These are phyloP conservation scores for Lepus timidus DNA, from an alignment of 2,113 vertebrate genomes.

Conservation along the genomic window DNA sequence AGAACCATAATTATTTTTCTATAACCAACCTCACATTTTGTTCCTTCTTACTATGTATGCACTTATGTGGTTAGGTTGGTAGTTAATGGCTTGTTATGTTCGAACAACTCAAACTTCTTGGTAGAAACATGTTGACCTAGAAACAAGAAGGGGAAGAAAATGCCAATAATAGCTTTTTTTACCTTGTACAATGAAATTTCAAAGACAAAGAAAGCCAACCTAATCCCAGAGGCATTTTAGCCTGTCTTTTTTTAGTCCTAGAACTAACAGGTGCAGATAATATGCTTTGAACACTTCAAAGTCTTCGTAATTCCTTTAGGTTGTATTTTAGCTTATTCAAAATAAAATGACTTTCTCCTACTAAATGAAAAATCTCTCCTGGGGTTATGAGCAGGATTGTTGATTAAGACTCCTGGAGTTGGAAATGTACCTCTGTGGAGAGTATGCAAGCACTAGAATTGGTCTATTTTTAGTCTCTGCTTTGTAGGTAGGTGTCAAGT, in stretches of 20 bases:
- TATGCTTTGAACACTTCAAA: conserved; percentile 56
- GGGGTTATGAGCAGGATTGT: not conserved
- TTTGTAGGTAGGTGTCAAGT: conserved; percentile 53
- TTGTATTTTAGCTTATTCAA: conserved; percentile 25
- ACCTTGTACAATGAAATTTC: not conserved
- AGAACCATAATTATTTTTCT: not conserved
- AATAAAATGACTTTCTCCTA: not conserved
- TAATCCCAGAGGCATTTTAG: conserved; percentile 9
- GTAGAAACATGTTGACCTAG: conserved; percentile 23
- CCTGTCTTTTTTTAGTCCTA: conserved; percentile 53
- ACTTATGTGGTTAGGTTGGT: not conserved
- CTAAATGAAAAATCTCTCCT: conserved; percentile 27
- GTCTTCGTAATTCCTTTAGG: conserved; percentile 14
- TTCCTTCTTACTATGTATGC: not conserved
- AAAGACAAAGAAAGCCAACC: conserved; percentile 24
- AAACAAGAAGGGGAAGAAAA: not conserved
- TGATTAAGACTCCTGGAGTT: not conserved
- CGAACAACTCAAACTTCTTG: conserved; percentile 44
- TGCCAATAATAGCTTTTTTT: not conserved
- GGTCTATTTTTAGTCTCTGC: conserved; percentile 69
- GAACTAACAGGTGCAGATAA: conserved; percentile 59
- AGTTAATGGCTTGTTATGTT: not conserved
- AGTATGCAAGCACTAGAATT: not conserved
- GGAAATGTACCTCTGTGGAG: not conserved
- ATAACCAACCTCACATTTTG: not conserved